Base-by-base conservation (phyloP, 2,113 vertebrate genomes). In the Nothobranchius furzeri region DNA sequence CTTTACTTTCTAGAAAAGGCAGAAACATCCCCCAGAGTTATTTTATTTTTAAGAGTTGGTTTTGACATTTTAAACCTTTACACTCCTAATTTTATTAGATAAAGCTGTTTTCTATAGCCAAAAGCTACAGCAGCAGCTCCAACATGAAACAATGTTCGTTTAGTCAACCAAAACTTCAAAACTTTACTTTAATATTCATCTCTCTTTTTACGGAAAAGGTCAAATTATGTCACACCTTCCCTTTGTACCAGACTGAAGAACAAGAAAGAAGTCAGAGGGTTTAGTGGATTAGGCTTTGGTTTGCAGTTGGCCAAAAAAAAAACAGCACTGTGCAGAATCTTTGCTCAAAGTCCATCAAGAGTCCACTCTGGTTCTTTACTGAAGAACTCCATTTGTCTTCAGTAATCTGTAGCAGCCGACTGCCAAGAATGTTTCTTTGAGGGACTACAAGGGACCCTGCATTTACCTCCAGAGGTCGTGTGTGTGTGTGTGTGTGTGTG, bases 211-310 rank as follows among this genome's bases (percentile, higher is more conserved):
- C 20, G 43, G 64, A 43, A 51, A 9, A 0, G 43, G 37, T 48
- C 17, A 58, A 53, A 69, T 69, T 40, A 47, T 62, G 62, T 47
- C 24, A 62, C 60, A 13, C 52, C 56, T 73, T 81, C 53, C 51
- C 51, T 65, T 53, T 67, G 43, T 66, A 86, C 79, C 83, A 86
- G 77, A 89, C 82, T 85, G 75, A 88, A 89, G 89, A 62, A 76
- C 71, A 73, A 78, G 56, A 61, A 74, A 81, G 79, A 82, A 81
- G 84, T 88, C 83, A 71, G 75, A 72, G 78, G 73, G 59, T 90
- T 92, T 88, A 87, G 84, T 80, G 79, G 84, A 85, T 89, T 89
- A 92, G 74, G 71, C 55, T 80, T 40, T 40, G 20, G 66, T 86
- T 89, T 89, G 69, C 57, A 71, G 69, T 62, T 30, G 59, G 59